Evolutionary conservation across 23 tunicate species (phyloP).

Genomic region (Trididemnum nubilum): DNA sequence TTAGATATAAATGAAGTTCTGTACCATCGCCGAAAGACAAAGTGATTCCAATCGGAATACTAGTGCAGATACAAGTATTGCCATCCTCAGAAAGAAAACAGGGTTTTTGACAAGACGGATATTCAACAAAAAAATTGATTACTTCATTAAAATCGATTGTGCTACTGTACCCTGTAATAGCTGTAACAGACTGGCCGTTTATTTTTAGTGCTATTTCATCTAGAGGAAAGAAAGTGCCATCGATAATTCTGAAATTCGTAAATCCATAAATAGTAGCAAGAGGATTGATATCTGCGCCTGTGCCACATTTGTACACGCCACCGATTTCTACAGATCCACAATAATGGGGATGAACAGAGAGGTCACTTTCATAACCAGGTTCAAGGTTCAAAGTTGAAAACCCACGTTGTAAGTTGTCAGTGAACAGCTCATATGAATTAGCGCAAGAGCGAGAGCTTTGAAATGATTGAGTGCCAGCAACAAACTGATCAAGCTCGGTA

Average conservation of each 20-base stretch:
- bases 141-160: neutral
- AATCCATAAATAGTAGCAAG: slow-evolving; percentile 2
- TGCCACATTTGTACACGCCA: slow-evolving; percentile 46
- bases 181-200: neutral
- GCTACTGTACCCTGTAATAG: neutral
- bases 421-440: neutral
- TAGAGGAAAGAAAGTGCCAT: neutral
- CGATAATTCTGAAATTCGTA: neutral
- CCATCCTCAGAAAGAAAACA: slow-evolving; percentile 13
- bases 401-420: neutral
- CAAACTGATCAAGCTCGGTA: neutral
- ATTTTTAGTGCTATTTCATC: neutral
- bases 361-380: neutral
- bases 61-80: neutral
- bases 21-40: neutral
- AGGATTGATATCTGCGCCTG: neutral
- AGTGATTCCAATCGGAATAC: neutral
- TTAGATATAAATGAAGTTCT: neutral
- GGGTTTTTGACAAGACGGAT: neutral
- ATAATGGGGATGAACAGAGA: neutral
- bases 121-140: neutral
- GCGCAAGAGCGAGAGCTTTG: neutral
- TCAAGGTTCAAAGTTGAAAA: slow-evolving; percentile 3
- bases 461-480: neutral
- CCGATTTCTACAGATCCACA: slow-evolving; percentile 30